Evolutionary conservation across 2,888 invertebrate genomes (phyloP), one percentile per base, ranked within the genome.

Genomic region (Labia minor): DNA sequence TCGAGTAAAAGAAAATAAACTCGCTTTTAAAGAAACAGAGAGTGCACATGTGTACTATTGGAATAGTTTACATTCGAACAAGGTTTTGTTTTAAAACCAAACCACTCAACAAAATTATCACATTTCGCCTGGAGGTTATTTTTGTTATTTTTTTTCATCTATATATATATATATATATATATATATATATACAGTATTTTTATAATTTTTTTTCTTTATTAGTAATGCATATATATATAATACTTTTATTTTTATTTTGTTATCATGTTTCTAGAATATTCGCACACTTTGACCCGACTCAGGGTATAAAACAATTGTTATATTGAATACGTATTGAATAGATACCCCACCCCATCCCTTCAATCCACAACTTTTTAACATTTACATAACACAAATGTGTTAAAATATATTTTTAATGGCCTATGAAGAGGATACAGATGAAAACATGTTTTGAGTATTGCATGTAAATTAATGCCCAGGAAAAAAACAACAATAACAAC

Each of bases 41-140:
- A 26, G 8, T 6, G 26, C 3, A 8, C 26, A 26, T 26, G 26
- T 26, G n/a, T 26, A 26, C 26, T 6, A 26, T 26, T 26, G 26
- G 4, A 26, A 26, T 3, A 26, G n/a, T n/a, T n/a, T n/a, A n/a
- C n/a, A n/a, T n/a, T n/a, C n/a, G 33, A 33, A 11, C 6, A 33
- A 33, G 33, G 49, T 49, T 49, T 49, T 49, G 49, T 49, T 49
- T 49, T 49, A 49, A 49, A 49, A 49, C 49, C 49, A 49, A 49
- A 49, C 49, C 49, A 49, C 49, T 49, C 49, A 49, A 49, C 49
- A 14, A 49, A 49, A 49, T 49, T 49, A 49, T 49, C 49, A 49
- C 49, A 49, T 49, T 49, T 49, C n/a, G 49, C 49, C 49, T 49
- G 8, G n/a, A 49, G 49, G n/a, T 49, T 49, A 49, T 49, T 49